phyloP scores from a whole-genome alignment of 2,113 vertebrate genomes.

The Prinia subflava region DNA sequence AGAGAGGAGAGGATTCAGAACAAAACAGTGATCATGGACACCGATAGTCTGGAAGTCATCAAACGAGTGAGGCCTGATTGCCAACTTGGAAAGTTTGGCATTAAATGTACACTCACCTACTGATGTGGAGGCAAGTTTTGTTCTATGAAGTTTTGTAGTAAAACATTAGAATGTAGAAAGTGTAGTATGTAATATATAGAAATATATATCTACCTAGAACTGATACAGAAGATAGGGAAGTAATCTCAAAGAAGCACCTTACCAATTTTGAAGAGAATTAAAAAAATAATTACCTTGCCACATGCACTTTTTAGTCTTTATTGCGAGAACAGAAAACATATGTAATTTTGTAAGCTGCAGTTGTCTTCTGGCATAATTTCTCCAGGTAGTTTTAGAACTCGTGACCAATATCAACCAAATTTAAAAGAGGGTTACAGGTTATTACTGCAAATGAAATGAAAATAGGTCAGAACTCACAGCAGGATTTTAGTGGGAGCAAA shows the following conservation, averaged over 20 bases:
- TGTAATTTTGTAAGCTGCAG: not conserved
- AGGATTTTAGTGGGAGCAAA: not conserved
- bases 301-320: not conserved
- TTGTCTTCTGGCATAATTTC: not conserved
- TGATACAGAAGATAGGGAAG: not conserved
- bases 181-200: not conserved
- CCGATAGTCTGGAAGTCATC: not conserved
- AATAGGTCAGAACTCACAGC: not conserved
- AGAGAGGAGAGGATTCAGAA: not conserved
- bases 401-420: not conserved
- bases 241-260: not conserved
- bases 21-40: not conserved
- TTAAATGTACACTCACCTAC: not conserved
- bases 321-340: not conserved
- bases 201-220: not conserved
- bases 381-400: not conserved
- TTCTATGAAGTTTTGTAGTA: not conserved
- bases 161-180: not conserved
- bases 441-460: not conserved
- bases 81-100: not conserved
- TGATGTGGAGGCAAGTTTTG: not conserved
- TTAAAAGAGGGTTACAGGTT: not conserved
- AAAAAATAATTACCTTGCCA: not conserved
- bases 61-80: not conserved
- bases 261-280: not conserved